Conservation (phyloP, 2,797 vertebrate species). For the Phylloscopus collybita region DNA sequence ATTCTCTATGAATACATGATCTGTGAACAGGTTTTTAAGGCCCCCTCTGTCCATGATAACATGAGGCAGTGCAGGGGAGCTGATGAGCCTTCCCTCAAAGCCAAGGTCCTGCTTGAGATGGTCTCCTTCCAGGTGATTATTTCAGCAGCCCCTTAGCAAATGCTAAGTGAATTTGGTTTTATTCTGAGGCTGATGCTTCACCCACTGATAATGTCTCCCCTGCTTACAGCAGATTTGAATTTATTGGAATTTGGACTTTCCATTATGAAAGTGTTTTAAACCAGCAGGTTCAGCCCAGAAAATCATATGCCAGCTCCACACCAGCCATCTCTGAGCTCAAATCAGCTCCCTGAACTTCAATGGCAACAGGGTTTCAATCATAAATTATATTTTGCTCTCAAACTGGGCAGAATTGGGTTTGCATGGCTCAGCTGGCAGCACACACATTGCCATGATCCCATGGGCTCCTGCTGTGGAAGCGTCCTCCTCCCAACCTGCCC, state of each 20-base stretch:
- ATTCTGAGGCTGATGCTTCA: neutral
- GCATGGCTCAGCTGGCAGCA: neutral
- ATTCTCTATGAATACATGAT: neutral
- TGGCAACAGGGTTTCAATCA: neutral
- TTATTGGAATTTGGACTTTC: neutral
- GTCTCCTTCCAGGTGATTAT: neutral
- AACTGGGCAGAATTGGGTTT: neutral
- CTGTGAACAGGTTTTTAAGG: neutral
- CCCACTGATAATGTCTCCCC: accelerated
- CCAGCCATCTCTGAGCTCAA: neutral
- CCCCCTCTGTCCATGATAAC: neutral
- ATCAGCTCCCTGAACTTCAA: neutral
- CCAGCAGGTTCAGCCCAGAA: neutral
- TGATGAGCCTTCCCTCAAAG: neutral
- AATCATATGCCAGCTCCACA: accelerated
- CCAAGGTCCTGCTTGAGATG: neutral
- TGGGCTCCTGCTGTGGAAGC: accelerated
- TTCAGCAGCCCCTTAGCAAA: neutral
- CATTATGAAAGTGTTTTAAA: neutral
- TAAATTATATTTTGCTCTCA: neutral
- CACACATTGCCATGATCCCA: accelerated
- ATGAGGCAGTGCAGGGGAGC: neutral
- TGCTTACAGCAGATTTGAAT: neutral
- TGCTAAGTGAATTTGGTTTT: neutral
- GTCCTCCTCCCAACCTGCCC: neutral